A percentile compares a stretch with the other conserved stretches of the same genome.
Evolutionary conservation across 2,888 invertebrate genomes (phyloP).

Genomic region (Tillus elongatus): DNA sequence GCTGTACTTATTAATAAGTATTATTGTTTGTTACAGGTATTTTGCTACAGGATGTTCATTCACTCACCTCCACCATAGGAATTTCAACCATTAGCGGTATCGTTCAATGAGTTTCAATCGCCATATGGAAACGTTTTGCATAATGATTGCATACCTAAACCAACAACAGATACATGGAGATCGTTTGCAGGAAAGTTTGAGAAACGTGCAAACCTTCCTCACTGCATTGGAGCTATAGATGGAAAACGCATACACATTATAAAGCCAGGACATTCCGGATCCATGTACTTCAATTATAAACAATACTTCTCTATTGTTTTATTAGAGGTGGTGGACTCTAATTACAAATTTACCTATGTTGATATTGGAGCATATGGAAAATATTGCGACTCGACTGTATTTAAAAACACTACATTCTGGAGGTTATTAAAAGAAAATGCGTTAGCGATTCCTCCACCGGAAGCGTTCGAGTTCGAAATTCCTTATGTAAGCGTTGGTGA

Average conservation of each 20-base stretch:
- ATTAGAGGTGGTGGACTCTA: neutral
- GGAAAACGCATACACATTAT: neutral
- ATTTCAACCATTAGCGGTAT: conserved; percentile 7
- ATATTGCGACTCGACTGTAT: neutral
- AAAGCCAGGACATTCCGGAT: neutral
- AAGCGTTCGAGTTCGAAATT: neutral
- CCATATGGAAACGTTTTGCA: neutral
- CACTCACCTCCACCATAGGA: neutral
- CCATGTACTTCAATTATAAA: conserved; percentile 1
- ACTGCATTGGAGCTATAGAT: conserved; percentile 1
- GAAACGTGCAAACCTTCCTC: neutral
- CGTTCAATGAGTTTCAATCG: neutral
- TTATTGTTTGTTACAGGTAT: neutral
- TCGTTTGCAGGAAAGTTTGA: neutral
- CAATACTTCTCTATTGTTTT: neutral
- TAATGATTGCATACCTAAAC: conserved; percentile 3
- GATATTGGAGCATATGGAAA: conserved; percentile 4
- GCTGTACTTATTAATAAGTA: too few relatives aligned
- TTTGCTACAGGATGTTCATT: neutral
- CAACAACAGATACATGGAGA: neutral
- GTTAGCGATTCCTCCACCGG: neutral
- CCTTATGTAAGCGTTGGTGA: neutral
- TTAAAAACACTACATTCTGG: neutral
- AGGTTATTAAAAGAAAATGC: neutral
- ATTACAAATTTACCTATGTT: neutral